Evolutionary conservation across 2,797 vertebrate genomes (phyloP).

Genomic region (Anguilla obscura): DNA sequence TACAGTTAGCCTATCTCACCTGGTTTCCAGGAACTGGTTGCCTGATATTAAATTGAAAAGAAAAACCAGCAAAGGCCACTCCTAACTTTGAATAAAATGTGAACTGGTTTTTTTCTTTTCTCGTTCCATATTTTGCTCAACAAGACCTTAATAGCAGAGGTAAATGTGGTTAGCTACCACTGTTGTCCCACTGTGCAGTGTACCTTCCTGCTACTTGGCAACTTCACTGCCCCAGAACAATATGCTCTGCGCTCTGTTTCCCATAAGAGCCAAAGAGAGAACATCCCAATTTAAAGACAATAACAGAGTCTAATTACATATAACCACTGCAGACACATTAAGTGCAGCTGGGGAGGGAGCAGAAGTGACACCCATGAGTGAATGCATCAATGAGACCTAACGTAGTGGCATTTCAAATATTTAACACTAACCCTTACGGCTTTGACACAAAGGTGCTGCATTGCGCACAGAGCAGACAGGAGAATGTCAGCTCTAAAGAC

Average conservation of each 20-base stretch:
- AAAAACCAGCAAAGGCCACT: not conserved
- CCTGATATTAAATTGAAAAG: not conserved
- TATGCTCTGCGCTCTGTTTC: not conserved
- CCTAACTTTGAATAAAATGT: not conserved
- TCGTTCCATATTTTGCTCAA: not conserved
- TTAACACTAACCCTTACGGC: not conserved
- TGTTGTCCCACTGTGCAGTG: not conserved
- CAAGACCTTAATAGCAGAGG: not conserved
- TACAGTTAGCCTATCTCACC: not conserved
- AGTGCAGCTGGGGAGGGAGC: not conserved
- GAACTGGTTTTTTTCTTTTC: not conserved
- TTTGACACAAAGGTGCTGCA: not conserved
- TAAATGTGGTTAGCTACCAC: not conserved
- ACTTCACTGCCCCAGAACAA: not conserved
- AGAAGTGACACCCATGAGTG: not conserved
- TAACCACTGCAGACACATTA: not conserved
- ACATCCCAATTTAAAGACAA: not conserved
- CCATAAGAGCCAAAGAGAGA: not conserved
- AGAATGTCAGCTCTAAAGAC: not conserved
- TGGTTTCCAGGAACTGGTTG: not conserved
- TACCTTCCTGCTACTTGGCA: not conserved
- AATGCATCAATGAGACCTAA: not conserved
- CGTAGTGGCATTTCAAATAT: not conserved
- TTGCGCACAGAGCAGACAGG: not conserved
- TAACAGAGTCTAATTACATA: not conserved